Evolutionary conservation across 2,888 invertebrate genomes (phyloP).

Genomic region (Epicampocera succincta): DNA sequence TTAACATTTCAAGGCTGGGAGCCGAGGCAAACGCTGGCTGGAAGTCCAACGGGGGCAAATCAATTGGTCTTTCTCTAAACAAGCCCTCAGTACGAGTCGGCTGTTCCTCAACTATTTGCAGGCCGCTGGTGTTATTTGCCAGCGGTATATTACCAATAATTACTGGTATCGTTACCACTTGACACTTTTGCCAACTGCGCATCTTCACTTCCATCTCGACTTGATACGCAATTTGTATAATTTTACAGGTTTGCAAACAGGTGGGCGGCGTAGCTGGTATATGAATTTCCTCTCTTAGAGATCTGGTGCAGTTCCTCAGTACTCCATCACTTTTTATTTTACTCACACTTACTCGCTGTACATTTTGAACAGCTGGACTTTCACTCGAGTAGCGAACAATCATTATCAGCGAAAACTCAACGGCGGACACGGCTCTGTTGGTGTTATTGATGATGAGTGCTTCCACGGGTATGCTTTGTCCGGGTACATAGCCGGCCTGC

Average conservation of each 20-base stretch:
- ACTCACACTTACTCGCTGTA: slow-evolving; percentile 76
- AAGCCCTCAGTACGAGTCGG: slow-evolving; percentile 22
- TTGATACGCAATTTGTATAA: slow-evolving; percentile 79
- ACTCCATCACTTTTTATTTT: slow-evolving; percentile 74
- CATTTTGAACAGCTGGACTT: slow-evolving; percentile 70
- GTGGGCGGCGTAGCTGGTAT: slow-evolving; percentile 80
- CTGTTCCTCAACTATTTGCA: slow-evolving; percentile 65
- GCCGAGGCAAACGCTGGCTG: background rate
- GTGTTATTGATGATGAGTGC: slow-evolving; percentile 84
- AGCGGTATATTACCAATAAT: slow-evolving; percentile 80
- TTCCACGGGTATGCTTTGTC: slow-evolving; percentile 77
- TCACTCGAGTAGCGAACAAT: slow-evolving; percentile 75
- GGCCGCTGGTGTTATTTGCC: slow-evolving; percentile 46
- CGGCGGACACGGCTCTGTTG: slow-evolving; percentile 75
- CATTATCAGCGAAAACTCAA: slow-evolving; percentile 76
- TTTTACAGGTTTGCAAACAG: slow-evolving; percentile 74
- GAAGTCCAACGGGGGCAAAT: slow-evolving; percentile 9
- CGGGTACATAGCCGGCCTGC: slow-evolving; percentile 79
- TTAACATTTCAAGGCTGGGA: slow-evolving; percentile 53
- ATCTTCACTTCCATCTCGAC: slow-evolving; percentile 76
- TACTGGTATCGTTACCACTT: slow-evolving; percentile 78
- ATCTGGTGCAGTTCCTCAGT: slow-evolving; percentile 73
- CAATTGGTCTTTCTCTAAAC: slow-evolving; percentile 14
- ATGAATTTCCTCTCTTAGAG: slow-evolving; percentile 73
- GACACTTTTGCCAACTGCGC: slow-evolving; percentile 74